Conservation (phyloP, 1,140 invertebrate genomes). For the Sitophilus oryzae region DNA sequence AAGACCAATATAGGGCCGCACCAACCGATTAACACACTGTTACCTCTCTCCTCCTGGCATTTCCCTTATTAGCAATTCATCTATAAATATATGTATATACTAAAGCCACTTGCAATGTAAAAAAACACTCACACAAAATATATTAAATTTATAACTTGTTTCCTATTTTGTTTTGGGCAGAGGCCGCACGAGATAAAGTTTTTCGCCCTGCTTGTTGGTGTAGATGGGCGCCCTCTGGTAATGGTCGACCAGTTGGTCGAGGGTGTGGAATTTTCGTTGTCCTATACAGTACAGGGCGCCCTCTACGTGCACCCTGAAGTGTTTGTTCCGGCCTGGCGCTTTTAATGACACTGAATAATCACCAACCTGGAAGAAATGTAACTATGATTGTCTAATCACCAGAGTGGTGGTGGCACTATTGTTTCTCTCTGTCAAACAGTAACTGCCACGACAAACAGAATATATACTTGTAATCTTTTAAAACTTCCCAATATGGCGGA, state of each 20-base stretch:
- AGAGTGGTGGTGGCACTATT: too few relatives aligned
- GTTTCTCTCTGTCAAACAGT: too few relatives aligned
- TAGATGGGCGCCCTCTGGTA: slow-evolving; percentile 98
- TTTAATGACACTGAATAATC: slow-evolving; percentile 98
- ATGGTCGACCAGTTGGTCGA: slow-evolving; percentile 96
- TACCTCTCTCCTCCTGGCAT: slow-evolving; percentile 3
- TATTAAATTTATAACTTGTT: slow-evolving; percentile 6
- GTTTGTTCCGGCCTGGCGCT: slow-evolving; percentile 95
- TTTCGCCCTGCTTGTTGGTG: slow-evolving; percentile 92
- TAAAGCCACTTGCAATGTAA: slow-evolving; percentile 19
- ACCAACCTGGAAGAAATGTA: slow-evolving; percentile 69
- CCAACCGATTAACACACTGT: too few relatives aligned
- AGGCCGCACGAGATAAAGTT: slow-evolving; percentile 83
- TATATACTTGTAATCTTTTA: too few relatives aligned
- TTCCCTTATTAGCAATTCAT: slow-evolving; percentile 5
- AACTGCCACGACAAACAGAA: too few relatives aligned
- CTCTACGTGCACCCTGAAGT: slow-evolving; percentile 97
- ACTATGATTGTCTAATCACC: background rate
- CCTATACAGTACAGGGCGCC: slow-evolving; percentile 93
- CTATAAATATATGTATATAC: slow-evolving; percentile 4
- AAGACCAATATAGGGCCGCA: too few relatives aligned
- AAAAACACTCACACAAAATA: slow-evolving; percentile 26
- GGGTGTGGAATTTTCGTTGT: slow-evolving; percentile 90
- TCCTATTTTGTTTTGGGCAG: slow-evolving; percentile 59
- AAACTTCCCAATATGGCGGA: too few relatives aligned